A percentile compares a stretch with the other conserved stretches of the same genome.
Evolutionary conservation across 2,888 invertebrate genomes (phyloP).

Genomic region (Coremacera marginata): DNA sequence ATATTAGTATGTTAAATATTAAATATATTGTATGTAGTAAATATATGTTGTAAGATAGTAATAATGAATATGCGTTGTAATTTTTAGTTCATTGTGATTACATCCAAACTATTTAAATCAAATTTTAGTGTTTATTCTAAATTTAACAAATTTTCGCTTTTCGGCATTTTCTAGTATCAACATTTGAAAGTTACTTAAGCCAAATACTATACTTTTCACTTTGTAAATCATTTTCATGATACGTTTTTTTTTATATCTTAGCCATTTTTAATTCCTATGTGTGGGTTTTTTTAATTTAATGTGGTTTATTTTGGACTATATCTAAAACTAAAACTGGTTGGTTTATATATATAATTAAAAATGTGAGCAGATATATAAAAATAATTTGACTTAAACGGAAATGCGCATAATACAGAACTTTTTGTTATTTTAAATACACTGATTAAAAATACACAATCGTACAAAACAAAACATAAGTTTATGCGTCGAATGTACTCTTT

Average conservation of each 20-base stretch:
- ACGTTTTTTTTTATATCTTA: background rate
- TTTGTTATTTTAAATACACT: background rate
- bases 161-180: conserved; percentile 22
- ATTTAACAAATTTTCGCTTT: conserved; percentile 27
- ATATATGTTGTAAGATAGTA: conserved; percentile 28
- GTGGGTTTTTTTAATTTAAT: background rate
- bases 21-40: conserved; percentile 18
- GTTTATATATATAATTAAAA: conserved; percentile 9
- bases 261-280: conserved; percentile 9
- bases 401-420: conserved; percentile 29
- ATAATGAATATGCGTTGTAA: conserved; percentile 24
- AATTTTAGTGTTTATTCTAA: conserved; percentile 23
- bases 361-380: background rate
- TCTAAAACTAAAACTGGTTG: conserved; percentile 27
- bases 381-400: conserved; percentile 14
- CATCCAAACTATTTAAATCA: conserved; percentile 21
- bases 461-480: conserved; percentile 8
- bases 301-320: background rate
- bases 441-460: conserved; percentile 18
- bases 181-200: conserved; percentile 8
- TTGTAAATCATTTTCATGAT: background rate
- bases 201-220: background rate
- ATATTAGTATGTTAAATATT: conserved; percentile 25
- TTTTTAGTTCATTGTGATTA: conserved; percentile 13
- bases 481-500: background rate